phyloP scores from a whole-genome alignment of 2,113 vertebrate genomes.

The Arothron firmamentum region DNA sequence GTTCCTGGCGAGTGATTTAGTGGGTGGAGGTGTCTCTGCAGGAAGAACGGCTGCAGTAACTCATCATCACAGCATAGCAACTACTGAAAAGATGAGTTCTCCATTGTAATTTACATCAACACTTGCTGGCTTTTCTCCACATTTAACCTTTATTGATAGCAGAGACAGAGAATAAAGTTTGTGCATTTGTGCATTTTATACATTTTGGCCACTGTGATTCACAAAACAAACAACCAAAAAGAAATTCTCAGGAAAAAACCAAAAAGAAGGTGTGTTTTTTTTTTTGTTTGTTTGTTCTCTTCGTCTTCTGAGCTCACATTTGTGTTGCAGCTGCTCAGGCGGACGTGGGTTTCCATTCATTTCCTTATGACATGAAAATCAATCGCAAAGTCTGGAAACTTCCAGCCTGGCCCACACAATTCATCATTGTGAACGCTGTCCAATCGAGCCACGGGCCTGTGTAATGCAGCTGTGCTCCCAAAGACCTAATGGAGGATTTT shows the following conservation, averaged over 20 bases:
- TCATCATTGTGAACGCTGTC: constrained; percentile 13
- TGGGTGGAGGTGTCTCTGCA: constrained; percentile 33
- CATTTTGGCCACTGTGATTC: neutral
- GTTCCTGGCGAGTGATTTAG: constrained; percentile 29
- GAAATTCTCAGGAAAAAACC: no score
- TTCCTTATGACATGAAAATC: constrained; percentile 20
- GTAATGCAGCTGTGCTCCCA: constrained; percentile 6
- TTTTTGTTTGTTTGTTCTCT: neutral
- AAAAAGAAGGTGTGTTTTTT: no score
- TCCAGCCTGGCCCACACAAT: constrained; percentile 5
- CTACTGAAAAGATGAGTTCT: constrained; percentile 37
- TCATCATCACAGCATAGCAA: constrained; percentile 56
- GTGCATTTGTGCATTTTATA: neutral
- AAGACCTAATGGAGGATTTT: constrained; percentile 7
- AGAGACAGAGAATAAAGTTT: no score
- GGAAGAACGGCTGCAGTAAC: constrained; percentile 37
- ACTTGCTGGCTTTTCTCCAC: no score
- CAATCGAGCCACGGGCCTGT: constrained; percentile 9
- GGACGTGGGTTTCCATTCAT: constrained; percentile 21
- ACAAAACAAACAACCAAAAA: no score
- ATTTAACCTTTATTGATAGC: no score
- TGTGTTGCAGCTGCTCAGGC: neutral
- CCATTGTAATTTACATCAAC: neutral
- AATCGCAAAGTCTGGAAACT: constrained; percentile 3
- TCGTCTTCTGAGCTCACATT: neutral